Conservation (phyloP, 2,888 invertebrate genomes). For the Trisateles emortualis region DNA sequence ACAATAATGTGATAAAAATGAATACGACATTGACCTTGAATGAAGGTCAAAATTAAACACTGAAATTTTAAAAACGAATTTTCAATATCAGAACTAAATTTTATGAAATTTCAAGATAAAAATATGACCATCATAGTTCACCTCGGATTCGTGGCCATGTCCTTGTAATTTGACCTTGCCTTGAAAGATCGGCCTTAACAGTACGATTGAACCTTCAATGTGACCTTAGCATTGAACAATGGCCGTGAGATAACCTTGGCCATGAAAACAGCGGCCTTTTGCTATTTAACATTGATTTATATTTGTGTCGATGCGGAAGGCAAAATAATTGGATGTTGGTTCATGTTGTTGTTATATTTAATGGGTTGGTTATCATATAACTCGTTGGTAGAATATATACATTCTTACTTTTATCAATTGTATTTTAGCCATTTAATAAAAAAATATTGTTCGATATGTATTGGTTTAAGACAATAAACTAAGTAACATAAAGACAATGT, state of each 20-base stretch:
- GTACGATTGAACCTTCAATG: conserved; percentile 4
- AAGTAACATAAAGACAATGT: no score
- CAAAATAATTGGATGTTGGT: neutral
- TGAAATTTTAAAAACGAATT: neutral
- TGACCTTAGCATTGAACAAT: conserved; percentile 11
- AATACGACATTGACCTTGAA: neutral
- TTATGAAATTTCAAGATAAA: neutral
- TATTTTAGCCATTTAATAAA: no score
- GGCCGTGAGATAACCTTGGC: conserved; percentile 4
- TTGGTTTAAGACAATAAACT: no score
- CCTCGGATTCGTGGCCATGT: conserved; percentile 7
- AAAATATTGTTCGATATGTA: no score
- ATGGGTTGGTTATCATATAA: neutral
- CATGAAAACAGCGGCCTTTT: conserved; percentile 1
- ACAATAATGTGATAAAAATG: no score
- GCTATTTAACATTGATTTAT: conserved; percentile 6
- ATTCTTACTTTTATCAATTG: no score
- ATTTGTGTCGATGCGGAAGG: conserved; percentile 10
- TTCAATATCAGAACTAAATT: no score
- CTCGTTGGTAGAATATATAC: no score
- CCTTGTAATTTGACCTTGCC: conserved; percentile 11
- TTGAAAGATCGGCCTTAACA: conserved; percentile 6
- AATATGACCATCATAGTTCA: conserved; percentile 3
- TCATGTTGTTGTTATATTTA: neutral
- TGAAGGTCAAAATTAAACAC: neutral